Base-by-base conservation (phyloP, 2,888 invertebrate species). In the Ctenicera cuprea region DNA sequence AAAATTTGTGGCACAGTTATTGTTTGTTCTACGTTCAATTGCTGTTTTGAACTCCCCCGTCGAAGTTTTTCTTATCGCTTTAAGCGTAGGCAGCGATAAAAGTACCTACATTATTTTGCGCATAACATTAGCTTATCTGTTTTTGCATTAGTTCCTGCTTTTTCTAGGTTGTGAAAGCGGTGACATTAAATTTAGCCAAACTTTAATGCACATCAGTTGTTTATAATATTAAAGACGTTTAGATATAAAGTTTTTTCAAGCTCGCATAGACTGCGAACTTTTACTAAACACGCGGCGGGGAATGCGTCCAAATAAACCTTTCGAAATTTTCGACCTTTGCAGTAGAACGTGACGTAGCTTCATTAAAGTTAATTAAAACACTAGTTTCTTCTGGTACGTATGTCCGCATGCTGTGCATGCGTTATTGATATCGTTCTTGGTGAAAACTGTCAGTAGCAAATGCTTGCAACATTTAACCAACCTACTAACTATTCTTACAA, bases 131-230 rank as follows among this genome's bases (percentile, higher is more conserved):
- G 33, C 57, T 57, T 57, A 37, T 57, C 33, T 37, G 16, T 30
- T 30, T 30, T 37, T 30, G 14, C 16, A 30, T 57, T 57, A 57
- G 57, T 57, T 57, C 57, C 57, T 57, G 57, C 57, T 57, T 37
- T 50, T 50, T 30, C 33, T 30, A 57, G 57, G 33, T 33, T 37
- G 57, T 37, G 57, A 57, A 37, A 37, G 57, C 30, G 57, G 30
- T 16, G 33, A 57, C 14, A 33, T 57, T 37, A 16, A 33, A 30
- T 57, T 57, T 37, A 18, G 50, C 50, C 20, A 50, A 50, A 20
- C 22, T 50, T 50, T 22, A 45, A 43, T 45, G 16, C 16, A 45
- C 41, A 43, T 43, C 41, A 43, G 41, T 16, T 45, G 16, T 43
- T 43, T 3, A 43, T 14, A 43, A 14, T 16, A 14, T n/a, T 43